Percentiles rank a stretch among this genome's conserved stretches.
phyloP scores from a whole-genome alignment of 2,113 vertebrate species.

The Microcebus ravelobensis region DNA sequence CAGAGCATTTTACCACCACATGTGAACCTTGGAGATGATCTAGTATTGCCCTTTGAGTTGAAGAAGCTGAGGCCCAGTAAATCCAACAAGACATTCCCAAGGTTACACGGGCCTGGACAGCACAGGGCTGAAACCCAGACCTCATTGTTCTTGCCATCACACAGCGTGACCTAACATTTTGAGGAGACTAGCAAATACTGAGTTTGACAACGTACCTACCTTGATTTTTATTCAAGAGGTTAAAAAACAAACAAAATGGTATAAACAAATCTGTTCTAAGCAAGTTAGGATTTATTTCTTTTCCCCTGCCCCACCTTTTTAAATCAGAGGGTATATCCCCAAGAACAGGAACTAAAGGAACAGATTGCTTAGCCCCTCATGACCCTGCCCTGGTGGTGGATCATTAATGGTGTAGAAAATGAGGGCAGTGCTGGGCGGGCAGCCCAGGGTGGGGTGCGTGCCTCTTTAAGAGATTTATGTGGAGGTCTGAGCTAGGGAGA shows the following conservation, averaged over 20 bases:
- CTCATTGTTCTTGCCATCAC: not conserved
- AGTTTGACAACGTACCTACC: conserved; percentile 9
- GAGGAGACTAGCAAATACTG: conserved; percentile 30
- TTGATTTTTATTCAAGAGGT: conserved; percentile 5
- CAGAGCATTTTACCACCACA: not conserved
- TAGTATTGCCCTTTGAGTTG: not conserved
- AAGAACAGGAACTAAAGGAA: conserved; percentile 77
- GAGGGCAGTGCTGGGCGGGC: conserved; percentile 81
- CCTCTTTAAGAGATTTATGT: conserved; percentile 92
- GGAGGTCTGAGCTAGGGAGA: conserved; percentile 88
- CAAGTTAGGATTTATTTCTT: not conserved
- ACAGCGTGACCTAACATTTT: conserved; percentile 10
- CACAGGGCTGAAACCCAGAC: not conserved
- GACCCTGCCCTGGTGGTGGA: conserved; percentile 83
- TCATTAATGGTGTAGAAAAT: conserved; percentile 88
- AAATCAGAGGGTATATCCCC: conserved; percentile 69
- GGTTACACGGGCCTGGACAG: not conserved
- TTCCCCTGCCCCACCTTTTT: not conserved
- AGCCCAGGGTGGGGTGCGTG: conserved; percentile 83
- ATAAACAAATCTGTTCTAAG: not conserved
- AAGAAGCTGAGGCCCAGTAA: not conserved
- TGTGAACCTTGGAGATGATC: not conserved
- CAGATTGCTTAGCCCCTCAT: conserved; percentile 84
- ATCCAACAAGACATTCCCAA: not conserved
- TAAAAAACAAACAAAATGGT: not conserved